Percentiles rank a stretch among this genome's conserved stretches.
Conservation (phyloP, 2,888 invertebrate species). For the Lepidochitona cinerea region DNA sequence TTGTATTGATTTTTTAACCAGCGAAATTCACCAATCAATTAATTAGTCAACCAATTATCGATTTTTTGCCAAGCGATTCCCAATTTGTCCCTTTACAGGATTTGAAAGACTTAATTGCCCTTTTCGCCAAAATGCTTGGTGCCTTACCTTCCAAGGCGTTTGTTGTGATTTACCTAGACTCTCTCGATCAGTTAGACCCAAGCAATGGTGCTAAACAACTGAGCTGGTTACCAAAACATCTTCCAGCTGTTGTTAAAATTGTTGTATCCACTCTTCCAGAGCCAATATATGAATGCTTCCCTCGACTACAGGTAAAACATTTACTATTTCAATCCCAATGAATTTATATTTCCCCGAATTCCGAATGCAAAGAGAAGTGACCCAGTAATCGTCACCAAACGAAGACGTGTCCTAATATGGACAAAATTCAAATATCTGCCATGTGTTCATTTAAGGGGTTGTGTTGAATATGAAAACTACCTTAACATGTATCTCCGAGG, state of each 20-base stretch:
- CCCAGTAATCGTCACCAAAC: too few species aligned
- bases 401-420: too few species aligned
- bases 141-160: conserved; percentile 23
- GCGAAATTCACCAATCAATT: neutral
- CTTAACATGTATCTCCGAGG: too few species aligned
- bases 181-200: conserved; percentile 54
- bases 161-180: conserved; percentile 51
- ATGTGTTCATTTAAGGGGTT: too few species aligned
- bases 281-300: conserved; percentile 46
- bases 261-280: conserved; percentile 60
- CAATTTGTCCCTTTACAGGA: conserved; percentile 31
- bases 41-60: neutral
- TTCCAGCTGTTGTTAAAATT: conserved; percentile 49
- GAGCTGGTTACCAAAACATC: conserved; percentile 49
- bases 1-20: too few species aligned
- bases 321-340: too few species aligned
- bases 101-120: conserved; percentile 36
- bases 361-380: too few species aligned
- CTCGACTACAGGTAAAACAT: conserved; percentile 41
- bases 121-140: conserved; percentile 34
- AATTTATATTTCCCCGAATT: too few species aligned
- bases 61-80: neutral
- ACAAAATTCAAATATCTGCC: too few species aligned
- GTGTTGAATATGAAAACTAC: too few species aligned
- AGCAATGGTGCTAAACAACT: conserved; percentile 50